Evolutionary conservation across 2,888 invertebrate species (phyloP).

Genomic region (Agonum fuliginosum): DNA sequence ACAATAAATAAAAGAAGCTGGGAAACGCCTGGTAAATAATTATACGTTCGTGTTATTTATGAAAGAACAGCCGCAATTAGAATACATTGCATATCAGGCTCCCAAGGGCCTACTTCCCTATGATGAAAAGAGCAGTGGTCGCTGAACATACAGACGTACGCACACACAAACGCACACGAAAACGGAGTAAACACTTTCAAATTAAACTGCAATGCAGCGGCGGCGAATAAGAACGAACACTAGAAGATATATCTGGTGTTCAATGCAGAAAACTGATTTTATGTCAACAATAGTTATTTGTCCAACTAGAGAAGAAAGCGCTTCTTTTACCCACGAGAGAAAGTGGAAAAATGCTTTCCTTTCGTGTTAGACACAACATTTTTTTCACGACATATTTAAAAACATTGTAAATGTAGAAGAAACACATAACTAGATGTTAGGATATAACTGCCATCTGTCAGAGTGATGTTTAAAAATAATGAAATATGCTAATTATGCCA

Average conservation of each 20-base stretch:
- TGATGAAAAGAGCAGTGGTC: conserved; percentile 14
- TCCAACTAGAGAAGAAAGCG: no score
- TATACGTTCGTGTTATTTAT: conserved; percentile 3
- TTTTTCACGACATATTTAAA: no score
- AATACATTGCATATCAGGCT: conserved; percentile 15
- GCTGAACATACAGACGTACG: background rate
- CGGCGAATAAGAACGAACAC: background rate
- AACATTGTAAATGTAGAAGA: no score
- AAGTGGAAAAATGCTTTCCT: no score
- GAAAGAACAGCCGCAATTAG: conserved; percentile 17
- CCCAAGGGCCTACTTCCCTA: conserved; percentile 2
- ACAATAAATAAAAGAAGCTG: conserved; percentile 30
- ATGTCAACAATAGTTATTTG: no score
- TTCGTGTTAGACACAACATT: no score
- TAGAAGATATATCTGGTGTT: background rate
- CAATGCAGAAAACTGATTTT: no score
- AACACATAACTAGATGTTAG: no score
- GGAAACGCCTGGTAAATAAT: conserved; percentile 1
- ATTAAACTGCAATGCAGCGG: background rate
- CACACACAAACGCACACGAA: background rate
- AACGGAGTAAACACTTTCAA: background rate
- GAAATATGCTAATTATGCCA: no score
- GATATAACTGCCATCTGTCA: no score
- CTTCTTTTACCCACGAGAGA: no score
- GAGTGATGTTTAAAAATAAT: no score